These are phyloP conservation scores for Arion vulgaris DNA, from an alignment of 1,140 invertebrate genomes.

Conservation along the genomic window DNA sequence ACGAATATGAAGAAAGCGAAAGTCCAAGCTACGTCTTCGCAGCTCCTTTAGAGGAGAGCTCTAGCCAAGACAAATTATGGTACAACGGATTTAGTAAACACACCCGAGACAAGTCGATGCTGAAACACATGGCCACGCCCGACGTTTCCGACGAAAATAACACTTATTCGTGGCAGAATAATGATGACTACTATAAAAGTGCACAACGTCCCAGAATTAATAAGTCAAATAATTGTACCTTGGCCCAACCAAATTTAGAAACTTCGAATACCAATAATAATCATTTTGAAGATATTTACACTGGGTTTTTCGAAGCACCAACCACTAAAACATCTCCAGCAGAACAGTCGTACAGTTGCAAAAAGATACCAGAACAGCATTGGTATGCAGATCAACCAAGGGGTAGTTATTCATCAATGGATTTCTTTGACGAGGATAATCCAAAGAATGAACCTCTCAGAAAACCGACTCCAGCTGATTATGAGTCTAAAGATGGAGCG, in stretches of 20 bases:
- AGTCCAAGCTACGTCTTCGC: neutral
- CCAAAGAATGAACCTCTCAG: too few relatives aligned
- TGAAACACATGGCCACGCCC: too few relatives aligned
- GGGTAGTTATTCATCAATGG: neutral
- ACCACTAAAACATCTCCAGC: neutral
- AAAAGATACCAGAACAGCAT: neutral
- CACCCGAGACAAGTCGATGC: neutral
- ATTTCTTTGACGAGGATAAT: neutral
- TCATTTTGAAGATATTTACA: slow-evolving; percentile 21
- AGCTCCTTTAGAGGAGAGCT: neutral
- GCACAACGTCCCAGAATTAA: neutral
- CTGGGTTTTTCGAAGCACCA: neutral
- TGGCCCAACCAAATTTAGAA: neutral
- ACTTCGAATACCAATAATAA: neutral
- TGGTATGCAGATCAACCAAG: neutral
- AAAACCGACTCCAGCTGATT: neutral
- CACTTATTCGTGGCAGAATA: neutral
- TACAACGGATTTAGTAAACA: neutral
- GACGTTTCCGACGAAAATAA: neutral
- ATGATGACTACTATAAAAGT: neutral
- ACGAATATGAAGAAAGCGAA: neutral
- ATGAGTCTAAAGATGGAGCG: too few relatives aligned
- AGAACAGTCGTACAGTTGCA: neutral
- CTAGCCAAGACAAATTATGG: neutral
- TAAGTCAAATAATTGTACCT: neutral